A percentile compares a stretch with the other conserved stretches of the same genome.
phyloP scores from a whole-genome alignment of 2,113 vertebrate genomes.

The Rattus rattus region DNA sequence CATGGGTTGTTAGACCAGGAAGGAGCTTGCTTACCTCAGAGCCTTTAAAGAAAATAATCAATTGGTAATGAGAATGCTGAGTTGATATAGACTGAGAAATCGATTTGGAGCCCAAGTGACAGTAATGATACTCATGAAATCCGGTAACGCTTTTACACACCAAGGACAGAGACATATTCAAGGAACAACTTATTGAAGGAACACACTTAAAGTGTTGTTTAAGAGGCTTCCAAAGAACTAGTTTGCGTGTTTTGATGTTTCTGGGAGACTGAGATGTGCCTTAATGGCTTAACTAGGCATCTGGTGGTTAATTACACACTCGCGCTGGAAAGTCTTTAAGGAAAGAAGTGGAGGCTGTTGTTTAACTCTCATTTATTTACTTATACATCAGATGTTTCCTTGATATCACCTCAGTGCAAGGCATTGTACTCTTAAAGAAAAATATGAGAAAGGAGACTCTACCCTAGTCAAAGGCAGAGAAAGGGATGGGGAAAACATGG shows the following conservation, averaged over 20 bases:
- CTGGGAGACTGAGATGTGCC: background rate
- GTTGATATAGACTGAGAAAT: background rate
- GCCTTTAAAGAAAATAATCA: background rate
- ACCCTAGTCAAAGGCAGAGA: background rate
- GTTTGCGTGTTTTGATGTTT: slow-evolving; percentile 35
- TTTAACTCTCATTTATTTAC: slow-evolving; percentile 50
- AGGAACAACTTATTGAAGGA: slow-evolving; percentile 13
- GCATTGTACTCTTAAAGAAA: background rate
- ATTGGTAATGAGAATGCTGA: background rate
- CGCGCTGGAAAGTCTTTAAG: slow-evolving; percentile 24
- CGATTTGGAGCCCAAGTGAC: background rate
- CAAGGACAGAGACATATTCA: background rate
- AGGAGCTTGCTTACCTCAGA: background rate
- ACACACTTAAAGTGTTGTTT: slow-evolving; percentile 40
- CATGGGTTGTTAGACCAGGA: background rate
- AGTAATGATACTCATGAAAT: slow-evolving; percentile 33
- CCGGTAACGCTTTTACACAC: slow-evolving; percentile 17
- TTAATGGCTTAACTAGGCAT: slow-evolving; percentile 40
- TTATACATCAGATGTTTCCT: slow-evolving; percentile 39
- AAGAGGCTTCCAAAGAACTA: background rate
- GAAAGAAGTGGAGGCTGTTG: slow-evolving; percentile 10
- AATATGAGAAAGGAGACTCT: background rate
- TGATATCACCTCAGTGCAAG: background rate
- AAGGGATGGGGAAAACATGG: background rate
- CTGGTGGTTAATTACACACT: slow-evolving; percentile 45